Evolutionary conservation across 2,113 vertebrate species (phyloP), one percentile per base, ranked within the genome.

Genomic region (Cryptotis parvus): DNA sequence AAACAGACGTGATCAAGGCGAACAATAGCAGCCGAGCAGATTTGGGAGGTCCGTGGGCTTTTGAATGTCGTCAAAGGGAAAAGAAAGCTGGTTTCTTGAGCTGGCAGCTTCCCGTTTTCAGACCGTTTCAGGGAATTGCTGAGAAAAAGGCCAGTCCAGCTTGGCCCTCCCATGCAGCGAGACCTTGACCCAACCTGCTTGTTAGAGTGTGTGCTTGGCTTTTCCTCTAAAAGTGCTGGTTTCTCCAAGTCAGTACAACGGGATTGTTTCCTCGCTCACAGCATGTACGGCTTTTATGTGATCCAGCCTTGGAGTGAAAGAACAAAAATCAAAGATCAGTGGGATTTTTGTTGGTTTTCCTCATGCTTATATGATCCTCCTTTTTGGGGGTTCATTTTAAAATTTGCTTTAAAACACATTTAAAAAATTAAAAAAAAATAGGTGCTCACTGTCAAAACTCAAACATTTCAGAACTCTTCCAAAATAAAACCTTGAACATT

Each of bases 81-180:
- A 94, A 86, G 78, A 79, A 73, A 74, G 79, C 66, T 91, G 76
- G 27, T 61, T 81, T 88, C 55, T 83, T n/a, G 65, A 79, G 68
- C 74, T 90, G 91, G 83, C 70, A 78, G 41, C 41, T 31, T 49
- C 45, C 86, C 69, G 63, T 83, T 91, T 79, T 65, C 31, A 79
- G 86, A 83, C 29, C 4, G 4, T 89, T 86, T 83, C 75, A 89
- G 43, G 70, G 91, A 83, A 76, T 26, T 72, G 68, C 87, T 70
- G 81, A 69, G 87, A 80, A 95, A 92, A 68, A 4, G 55, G 18
- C 37, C 31, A 10, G 27, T 55, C 52, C 49, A 70, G 31, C 52
- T 73, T 45, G 43, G 33, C 49, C 12, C 6, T n/a, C 22, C 65
- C 58, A 29, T 31, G 70, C 66, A 79, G 22, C 69, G 41, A 91